These are phyloP conservation scores for Andrena flavipes DNA, from an alignment of 2,888 invertebrate genomes.

Conservation along the genomic window DNA sequence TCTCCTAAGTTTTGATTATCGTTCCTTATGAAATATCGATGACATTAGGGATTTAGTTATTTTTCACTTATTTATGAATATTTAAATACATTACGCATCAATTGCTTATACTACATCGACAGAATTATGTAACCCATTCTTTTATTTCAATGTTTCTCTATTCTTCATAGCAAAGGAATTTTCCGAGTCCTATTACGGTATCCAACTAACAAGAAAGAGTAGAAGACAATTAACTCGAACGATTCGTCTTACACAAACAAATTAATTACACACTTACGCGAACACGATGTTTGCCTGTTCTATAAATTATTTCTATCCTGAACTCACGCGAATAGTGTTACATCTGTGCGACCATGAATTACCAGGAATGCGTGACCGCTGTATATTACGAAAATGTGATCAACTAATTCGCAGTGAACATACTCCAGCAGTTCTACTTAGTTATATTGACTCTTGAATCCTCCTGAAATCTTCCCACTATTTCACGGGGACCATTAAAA, in stretches of 20 bases:
- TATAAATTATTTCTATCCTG: constrained; percentile 12
- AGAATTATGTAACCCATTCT: neutral
- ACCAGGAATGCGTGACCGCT: neutral
- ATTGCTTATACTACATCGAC: too few species aligned
- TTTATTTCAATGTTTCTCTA: neutral
- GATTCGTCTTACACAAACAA: constrained; percentile 29
- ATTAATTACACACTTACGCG: constrained; percentile 16
- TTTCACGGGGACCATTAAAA: too few species aligned
- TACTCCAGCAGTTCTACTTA: too few species aligned
- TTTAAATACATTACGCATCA: neutral
- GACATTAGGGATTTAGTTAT: neutral
- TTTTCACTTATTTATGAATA: neutral
- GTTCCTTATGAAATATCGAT: too few species aligned
- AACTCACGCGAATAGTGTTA: constrained; percentile 5
- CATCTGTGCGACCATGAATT: constrained; percentile 8
- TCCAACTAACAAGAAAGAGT: neutral
- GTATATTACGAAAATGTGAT: too few species aligned
- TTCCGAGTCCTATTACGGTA: neutral
- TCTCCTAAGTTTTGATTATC: too few species aligned
- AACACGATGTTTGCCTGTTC: neutral
- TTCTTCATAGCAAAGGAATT: neutral
- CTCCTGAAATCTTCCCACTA: too few species aligned
- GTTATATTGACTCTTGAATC: too few species aligned
- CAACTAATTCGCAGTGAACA: too few species aligned
- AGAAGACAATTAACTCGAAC: constrained; percentile 26